phyloP scores from a whole-genome alignment of 2,797 vertebrate genomes.

The Phataginus tetradactyla region DNA sequence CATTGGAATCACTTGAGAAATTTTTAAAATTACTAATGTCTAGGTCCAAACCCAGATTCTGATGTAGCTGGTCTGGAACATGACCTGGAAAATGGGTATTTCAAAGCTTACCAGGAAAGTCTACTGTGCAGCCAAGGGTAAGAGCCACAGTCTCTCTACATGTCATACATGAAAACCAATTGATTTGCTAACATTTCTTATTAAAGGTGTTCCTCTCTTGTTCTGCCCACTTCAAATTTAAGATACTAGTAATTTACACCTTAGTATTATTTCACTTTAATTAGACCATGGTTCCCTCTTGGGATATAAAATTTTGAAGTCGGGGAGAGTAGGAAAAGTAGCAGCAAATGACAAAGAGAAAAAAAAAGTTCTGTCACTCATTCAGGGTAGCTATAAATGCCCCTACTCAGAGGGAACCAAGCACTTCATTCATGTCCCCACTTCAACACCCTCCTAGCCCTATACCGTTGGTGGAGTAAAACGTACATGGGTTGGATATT shows the following conservation, averaged over 20 bases:
- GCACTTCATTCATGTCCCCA: not conserved
- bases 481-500: not conserved
- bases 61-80: not conserved
- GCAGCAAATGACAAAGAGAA: not conserved
- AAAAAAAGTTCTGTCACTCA: not conserved
- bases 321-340: not conserved
- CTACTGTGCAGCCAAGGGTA: not conserved
- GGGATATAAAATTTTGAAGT: slow-evolving; percentile 14
- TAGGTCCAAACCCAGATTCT: not conserved
- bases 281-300: not conserved
- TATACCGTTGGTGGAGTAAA: not conserved
- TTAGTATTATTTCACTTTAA: not conserved
- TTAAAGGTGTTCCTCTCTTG: not conserved
- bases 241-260: not conserved
- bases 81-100: not conserved
- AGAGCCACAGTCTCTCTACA: not conserved
- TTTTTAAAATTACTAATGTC: not conserved
- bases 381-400: not conserved
- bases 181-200: not conserved
- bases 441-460: not conserved
- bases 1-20: not conserved
- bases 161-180: not conserved
- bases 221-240: not conserved
- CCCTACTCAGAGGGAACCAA: not conserved
- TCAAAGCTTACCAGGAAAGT: slow-evolving; percentile 21